Evolutionary conservation across 2,113 vertebrate genomes (phyloP).

Genomic region (Dromas ardeola): DNA sequence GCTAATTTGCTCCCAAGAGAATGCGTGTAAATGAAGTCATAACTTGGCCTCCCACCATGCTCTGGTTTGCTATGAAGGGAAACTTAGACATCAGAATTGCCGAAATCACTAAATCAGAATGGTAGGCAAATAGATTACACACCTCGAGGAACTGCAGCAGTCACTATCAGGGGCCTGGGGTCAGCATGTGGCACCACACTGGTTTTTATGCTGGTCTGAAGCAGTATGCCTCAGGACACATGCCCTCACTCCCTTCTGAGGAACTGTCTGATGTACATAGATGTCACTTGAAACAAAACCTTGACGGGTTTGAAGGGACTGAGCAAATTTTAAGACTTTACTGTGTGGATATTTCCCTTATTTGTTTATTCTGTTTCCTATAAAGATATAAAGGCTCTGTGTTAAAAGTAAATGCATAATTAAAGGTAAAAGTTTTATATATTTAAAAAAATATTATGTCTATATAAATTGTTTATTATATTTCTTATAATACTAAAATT

Average conservation of each 20-base stretch:
- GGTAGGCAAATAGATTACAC: not conserved
- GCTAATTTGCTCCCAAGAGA: not conserved
- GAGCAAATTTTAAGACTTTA: not conserved
- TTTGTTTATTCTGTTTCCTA: not conserved
- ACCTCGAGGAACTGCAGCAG: not conserved
- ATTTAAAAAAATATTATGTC: not conserved
- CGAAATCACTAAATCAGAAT: not conserved
- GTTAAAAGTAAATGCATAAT: not conserved
- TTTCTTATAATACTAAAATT: not conserved
- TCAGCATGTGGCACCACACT: not conserved
- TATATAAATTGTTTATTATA: not conserved
- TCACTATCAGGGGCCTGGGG: not conserved
- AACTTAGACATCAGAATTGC: not conserved
- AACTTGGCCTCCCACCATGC: not conserved
- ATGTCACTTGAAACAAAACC: not conserved
- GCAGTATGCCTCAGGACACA: not conserved
- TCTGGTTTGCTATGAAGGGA: not conserved
- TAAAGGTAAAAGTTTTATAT: not conserved
- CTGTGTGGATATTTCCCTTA: not conserved
- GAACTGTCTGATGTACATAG: not conserved
- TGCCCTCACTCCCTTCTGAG: not conserved
- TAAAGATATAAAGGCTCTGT: not conserved
- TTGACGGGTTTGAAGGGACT: not conserved
- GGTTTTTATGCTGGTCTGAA: not conserved
- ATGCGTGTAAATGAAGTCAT: not conserved